Evolutionary conservation across 2,797 vertebrate genomes (phyloP).

Genomic region (Xenentodon cancila): DNA sequence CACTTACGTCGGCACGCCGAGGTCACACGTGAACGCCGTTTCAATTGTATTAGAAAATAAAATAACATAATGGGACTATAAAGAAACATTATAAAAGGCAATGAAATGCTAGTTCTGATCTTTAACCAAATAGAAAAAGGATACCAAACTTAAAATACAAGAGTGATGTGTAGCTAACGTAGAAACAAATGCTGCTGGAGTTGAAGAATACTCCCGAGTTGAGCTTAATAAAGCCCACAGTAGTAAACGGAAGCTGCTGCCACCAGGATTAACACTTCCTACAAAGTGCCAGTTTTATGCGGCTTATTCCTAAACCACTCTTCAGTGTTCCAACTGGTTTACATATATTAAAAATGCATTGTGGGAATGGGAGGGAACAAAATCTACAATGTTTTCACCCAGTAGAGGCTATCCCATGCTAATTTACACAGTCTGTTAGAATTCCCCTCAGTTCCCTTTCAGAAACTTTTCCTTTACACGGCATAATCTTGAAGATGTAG

Average conservation of each 20-base stretch:
- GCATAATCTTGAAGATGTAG: conserved; percentile 40
- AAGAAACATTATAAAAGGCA: conserved; percentile 17
- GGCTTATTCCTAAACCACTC: conserved; percentile 37
- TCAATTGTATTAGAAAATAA: too few species aligned
- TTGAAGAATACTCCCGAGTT: conserved; percentile 29
- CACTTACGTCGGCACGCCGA: too few species aligned
- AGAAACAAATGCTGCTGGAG: conserved; percentile 34
- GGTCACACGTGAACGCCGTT: too few species aligned
- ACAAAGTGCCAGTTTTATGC: conserved; percentile 47
- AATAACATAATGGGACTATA: background rate
- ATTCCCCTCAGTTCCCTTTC: conserved; percentile 49
- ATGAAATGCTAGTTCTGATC: conserved; percentile 19
- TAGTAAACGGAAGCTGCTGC: conserved; percentile 30
- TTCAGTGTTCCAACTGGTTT: conserved; percentile 15
- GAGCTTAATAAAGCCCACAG: conserved; percentile 38
- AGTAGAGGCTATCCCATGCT: conserved; percentile 30
- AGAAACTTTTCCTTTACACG: conserved; percentile 22
- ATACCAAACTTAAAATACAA: conserved; percentile 32
- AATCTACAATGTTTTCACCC: conserved; percentile 44
- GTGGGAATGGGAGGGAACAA: conserved; percentile 37
- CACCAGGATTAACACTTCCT: conserved; percentile 41
- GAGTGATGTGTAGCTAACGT: conserved; percentile 13
- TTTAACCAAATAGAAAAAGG: conserved; percentile 48
- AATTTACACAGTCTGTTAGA: conserved; percentile 42
- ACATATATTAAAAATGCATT: conserved; percentile 30